phyloP scores from a whole-genome alignment of 2,888 invertebrate species.

The Alcis repandata region DNA sequence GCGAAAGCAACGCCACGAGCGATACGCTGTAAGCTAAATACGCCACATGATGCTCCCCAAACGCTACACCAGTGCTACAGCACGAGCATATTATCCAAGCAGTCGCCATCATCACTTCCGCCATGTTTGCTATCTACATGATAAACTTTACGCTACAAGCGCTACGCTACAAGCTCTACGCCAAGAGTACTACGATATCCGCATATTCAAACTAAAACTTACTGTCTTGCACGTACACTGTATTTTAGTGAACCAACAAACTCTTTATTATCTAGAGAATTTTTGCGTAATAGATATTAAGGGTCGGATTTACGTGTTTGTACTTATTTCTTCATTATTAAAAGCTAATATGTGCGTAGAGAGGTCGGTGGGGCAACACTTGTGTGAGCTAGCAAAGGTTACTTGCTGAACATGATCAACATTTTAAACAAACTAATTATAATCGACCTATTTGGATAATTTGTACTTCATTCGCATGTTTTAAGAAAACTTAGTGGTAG shows the following conservation, averaged over 20 bases:
- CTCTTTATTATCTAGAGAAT: conserved; percentile 29
- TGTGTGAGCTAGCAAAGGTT: conserved; percentile 2
- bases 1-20: not conserved
- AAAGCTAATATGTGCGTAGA: conserved; percentile 31
- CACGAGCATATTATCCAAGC: no score
- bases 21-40: not conserved
- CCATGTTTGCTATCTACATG: no score
- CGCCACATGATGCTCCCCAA: no score
- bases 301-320: conserved; percentile 37
- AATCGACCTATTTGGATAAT: not conserved
- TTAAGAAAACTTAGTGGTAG: not conserved
- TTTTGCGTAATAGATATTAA: conserved; percentile 40
- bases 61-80: no score
- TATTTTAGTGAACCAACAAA: conserved; percentile 53
- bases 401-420: conserved; percentile 13
- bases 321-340: conserved; percentile 38
- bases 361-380: conserved; percentile 10
- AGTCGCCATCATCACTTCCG: no score
- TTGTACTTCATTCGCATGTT: not conserved
- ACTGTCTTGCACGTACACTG: conserved; percentile 11
- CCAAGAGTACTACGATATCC: not conserved
- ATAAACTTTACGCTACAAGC: not conserved
- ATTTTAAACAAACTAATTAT: conserved; percentile 7
- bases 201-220: not conserved
- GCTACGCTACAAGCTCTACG: not conserved